Evolutionary conservation across 2,113 vertebrate genomes (phyloP).

Genomic region (Rhea pennata): DNA sequence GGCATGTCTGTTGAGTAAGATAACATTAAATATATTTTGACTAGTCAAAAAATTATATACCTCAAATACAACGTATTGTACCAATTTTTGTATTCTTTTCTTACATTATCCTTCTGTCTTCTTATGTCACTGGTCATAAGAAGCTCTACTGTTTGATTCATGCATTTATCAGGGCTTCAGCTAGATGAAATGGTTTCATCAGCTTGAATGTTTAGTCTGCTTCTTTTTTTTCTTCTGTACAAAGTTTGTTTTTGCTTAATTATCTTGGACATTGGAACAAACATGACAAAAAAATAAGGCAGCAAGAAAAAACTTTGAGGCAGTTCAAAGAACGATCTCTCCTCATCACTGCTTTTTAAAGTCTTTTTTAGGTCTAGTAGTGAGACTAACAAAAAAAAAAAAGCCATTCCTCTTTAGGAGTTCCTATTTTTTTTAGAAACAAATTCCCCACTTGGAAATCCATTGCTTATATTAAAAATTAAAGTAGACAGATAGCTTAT

Average conservation of each 20-base stretch:
- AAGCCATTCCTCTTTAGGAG: not conserved
- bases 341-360: not conserved
- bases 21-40: not conserved
- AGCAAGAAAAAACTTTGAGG: slow-evolving; percentile 1
- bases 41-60: not conserved
- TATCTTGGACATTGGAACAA: not conserved
- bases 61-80: not conserved
- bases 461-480: not conserved
- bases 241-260: not conserved
- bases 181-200: not conserved
- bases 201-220: not conserved
- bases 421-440: not conserved
- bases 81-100: not conserved
- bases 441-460: not conserved
- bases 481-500: not conserved
- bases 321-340: not conserved
- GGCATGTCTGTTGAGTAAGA: not conserved
- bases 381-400: not conserved
- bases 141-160: not conserved
- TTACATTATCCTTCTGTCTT: not conserved
- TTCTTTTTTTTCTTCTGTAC: not conserved
- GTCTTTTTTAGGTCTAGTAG: not conserved
- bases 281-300: not conserved
- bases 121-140: not conserved
- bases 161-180: not conserved